phyloP scores from a whole-genome alignment of 2,888 invertebrate genomes.

The Hylaea fasciaria region DNA sequence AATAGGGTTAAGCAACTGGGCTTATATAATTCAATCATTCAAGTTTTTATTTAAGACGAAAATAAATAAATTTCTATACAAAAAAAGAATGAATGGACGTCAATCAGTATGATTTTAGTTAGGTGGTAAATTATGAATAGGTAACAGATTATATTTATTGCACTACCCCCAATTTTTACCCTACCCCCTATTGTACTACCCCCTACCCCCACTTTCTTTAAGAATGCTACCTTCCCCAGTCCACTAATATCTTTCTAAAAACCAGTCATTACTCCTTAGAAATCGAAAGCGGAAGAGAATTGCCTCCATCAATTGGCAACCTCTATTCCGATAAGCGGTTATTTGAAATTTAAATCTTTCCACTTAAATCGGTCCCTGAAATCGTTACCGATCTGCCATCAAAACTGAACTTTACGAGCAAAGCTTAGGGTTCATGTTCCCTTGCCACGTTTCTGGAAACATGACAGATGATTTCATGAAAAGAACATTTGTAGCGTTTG shows the following conservation, averaged over 20 bases:
- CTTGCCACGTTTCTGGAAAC: constrained; percentile 28
- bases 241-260: constrained; percentile 22
- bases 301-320: constrained; percentile 67
- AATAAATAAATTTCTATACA: too few species aligned
- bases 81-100: too few species aligned
- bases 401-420: neutral
- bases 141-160: too few species aligned
- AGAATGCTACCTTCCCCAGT: neutral
- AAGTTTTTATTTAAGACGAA: too few species aligned
- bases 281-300: constrained; percentile 20
- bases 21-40: too few species aligned
- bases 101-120: too few species aligned
- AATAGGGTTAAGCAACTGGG: too few species aligned
- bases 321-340: constrained; percentile 73
- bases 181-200: too few species aligned
- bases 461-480: constrained; percentile 53
- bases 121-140: too few species aligned
- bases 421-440: constrained; percentile 4
- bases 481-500: constrained; percentile 49
- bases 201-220: too few species aligned
- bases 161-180: too few species aligned
- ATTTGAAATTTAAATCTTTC: constrained; percentile 81
- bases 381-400: constrained; percentile 15
- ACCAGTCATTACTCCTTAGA: constrained; percentile 21
- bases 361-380: constrained; percentile 57